These are phyloP conservation scores for Acrobeloides nanus DNA, from an alignment of 2,888 invertebrate species.

Conservation along the genomic window DNA sequence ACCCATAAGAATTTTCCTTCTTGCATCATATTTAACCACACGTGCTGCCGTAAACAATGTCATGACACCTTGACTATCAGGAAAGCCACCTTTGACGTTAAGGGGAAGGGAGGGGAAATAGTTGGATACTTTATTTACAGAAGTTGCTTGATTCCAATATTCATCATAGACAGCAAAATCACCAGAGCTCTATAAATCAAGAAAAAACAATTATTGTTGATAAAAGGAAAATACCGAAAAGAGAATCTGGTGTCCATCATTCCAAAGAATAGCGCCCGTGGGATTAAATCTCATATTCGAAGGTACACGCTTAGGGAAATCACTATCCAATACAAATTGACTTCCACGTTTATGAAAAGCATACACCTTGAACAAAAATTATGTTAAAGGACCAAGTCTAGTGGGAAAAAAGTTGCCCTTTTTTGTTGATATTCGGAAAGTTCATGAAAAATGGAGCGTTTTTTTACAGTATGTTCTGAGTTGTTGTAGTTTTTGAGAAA, in stretches of 20 bases:
- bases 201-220: background rate
- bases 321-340: slow-evolving; percentile 25
- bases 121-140: slow-evolving; percentile 30
- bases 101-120: slow-evolving; percentile 45
- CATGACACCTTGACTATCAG: slow-evolving; percentile 12
- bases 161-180: slow-evolving; percentile 48
- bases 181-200: slow-evolving; percentile 28
- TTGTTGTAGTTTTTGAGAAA: too few relatives aligned
- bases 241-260: slow-evolving; percentile 46
- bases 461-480: too few relatives aligned
- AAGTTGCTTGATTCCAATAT: slow-evolving; percentile 46
- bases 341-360: slow-evolving; percentile 1
- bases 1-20: slow-evolving; percentile 18
- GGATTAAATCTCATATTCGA: slow-evolving; percentile 34
- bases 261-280: slow-evolving; percentile 41
- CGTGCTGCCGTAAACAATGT: slow-evolving; percentile 15
- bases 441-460: too few relatives aligned
- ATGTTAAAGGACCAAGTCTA: too few relatives aligned
- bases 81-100: slow-evolving; percentile 34
- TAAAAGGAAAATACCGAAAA: slow-evolving; percentile 28
- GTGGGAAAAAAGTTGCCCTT: too few relatives aligned
- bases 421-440: too few relatives aligned
- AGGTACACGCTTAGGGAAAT: slow-evolving; percentile 42
- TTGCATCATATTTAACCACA: slow-evolving; percentile 21
- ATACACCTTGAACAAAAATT: too few relatives aligned